Conservation (phyloP, 2,113 vertebrate species). For the Oplegnathus fasciatus region DNA sequence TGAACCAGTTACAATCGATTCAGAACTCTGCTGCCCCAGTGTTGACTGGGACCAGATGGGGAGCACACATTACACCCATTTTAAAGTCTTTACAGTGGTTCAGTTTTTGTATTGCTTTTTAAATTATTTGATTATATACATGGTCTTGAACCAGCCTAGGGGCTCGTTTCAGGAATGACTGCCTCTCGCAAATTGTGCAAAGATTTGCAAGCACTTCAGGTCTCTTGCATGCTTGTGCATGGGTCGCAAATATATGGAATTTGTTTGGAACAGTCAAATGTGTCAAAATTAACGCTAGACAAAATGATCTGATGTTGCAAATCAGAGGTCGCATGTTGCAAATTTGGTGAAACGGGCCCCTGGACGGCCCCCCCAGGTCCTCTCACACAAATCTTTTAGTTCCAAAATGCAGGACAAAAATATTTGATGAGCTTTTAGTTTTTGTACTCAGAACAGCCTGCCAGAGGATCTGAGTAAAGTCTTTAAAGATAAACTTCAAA, state of each 20-base stretch:
- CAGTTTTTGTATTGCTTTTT: conserved; percentile 41
- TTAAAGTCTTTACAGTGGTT: conserved; percentile 23
- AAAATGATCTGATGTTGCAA: not conserved
- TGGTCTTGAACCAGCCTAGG: not conserved
- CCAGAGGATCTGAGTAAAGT: not conserved
- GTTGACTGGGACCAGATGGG: conserved; percentile 12
- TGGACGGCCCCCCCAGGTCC: too few species aligned
- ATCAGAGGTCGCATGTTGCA: not conserved
- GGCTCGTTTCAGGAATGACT: not conserved
- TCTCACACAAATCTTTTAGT: not conserved
- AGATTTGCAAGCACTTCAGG: not conserved
- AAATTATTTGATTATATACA: conserved; percentile 13
- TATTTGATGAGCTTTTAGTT: not conserved
- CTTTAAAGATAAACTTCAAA: not conserved
- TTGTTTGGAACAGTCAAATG: not conserved
- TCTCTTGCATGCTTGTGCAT: not conserved
- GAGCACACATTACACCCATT: conserved; percentile 15
- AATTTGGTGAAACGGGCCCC: not conserved
- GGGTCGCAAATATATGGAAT: too few species aligned
- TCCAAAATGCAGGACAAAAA: not conserved
- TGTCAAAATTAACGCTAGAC: not conserved
- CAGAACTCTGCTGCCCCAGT: not conserved
- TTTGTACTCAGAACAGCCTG: not conserved
- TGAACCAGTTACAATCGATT: not conserved
- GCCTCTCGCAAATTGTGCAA: not conserved